Base-by-base conservation (phyloP, 2,797 vertebrate genomes). In the Micropoecilia bifurca region DNA sequence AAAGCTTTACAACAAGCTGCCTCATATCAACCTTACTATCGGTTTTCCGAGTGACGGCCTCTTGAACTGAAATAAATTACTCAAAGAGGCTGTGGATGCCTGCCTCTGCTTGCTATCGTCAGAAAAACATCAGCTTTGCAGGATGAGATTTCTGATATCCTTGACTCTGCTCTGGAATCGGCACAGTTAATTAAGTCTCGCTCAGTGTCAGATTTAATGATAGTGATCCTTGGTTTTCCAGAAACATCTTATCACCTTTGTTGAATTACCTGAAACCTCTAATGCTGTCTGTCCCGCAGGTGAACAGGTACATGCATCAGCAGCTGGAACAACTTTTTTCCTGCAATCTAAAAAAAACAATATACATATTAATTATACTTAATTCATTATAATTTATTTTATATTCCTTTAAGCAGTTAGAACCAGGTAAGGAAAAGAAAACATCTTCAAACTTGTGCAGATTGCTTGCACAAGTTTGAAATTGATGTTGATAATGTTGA, bases 41-140 rank as follows among this genome's bases (percentile, higher is more conserved):
- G 30, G 79, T 63, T 41, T 68, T 84, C 79, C 87, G 89, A 93
- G 72, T 89, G 89, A 90, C 89, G 85, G 87, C 43, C 77, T 79
- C 79, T 85, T 89, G 63, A 88, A 91, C 78, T 82, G 82, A 86
- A 84, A 85, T 88, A 87, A 92, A 89, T 92, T 85, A 91, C 86
- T 90, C 74, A 84, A 78, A 88, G 80, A 86, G 78, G 85, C 33
- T 45, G 80, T 53, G 69, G 85, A 81, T 71, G 79, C 85, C 73
- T 76, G 77, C 80, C 71, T 83, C 7, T 39, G 25, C 82, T 74
- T 20, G 1, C 86, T 80, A 69, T 77, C 83, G 81, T 86, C 84
- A 77, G 78, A 76, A 84, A 90, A 91, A 81, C 73, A 88, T 90
- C 89, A 88, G 80, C 80, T 78, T 77, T 76, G 84, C 83, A 63